Base-by-base conservation (phyloP, 2,888 invertebrate species). In the Antitype chi region DNA sequence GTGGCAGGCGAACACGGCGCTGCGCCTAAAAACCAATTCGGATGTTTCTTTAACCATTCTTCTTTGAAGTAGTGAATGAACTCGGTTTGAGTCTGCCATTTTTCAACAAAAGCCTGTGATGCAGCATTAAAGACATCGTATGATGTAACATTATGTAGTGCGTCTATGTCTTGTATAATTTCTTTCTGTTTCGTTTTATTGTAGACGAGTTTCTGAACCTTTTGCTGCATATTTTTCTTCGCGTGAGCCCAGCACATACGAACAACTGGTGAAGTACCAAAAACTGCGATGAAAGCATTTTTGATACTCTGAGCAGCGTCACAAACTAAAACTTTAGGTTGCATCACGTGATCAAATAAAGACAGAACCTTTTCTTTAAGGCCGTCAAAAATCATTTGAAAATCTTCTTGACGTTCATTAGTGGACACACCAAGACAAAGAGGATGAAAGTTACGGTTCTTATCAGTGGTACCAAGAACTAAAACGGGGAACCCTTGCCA, bases 401-500 rank as follows among this genome's bases (percentile, higher is more conserved):
- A 71, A 47, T 53, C 71, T 66, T 66, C 25, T 66, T 66, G 55
- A 55, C 72, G 11, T 53, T 49, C 20, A 49, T 49, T 60, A 60
- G 20, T 49, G 55, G 55, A 57, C 25, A 70, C 62, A 20, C 52
- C 32, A 25, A 53, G 62, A 25, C 32, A 47, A 49, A 70, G 49
- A 20, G 60, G 71, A 53, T 63, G 53, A 71, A 71, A 71, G 15
- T 52, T 38, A 72, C 70, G 64, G 63, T 77, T 75, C 67, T 70
- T 76, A 68, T 87, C 87, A 69, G 87, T 87, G 64, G 76, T 88
- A 70, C 86, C 85, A 62, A 85, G 66, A 49, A 88, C 72, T 17
- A 87, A 69, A 28, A 88, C 74, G 53, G 53, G 23, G 53, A 87
- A 87, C 55, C 85, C 87, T 69, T 87, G 85, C 87, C 85, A 86